phyloP scores from a whole-genome alignment of 2,113 vertebrate species.

The Salvator merianae region DNA sequence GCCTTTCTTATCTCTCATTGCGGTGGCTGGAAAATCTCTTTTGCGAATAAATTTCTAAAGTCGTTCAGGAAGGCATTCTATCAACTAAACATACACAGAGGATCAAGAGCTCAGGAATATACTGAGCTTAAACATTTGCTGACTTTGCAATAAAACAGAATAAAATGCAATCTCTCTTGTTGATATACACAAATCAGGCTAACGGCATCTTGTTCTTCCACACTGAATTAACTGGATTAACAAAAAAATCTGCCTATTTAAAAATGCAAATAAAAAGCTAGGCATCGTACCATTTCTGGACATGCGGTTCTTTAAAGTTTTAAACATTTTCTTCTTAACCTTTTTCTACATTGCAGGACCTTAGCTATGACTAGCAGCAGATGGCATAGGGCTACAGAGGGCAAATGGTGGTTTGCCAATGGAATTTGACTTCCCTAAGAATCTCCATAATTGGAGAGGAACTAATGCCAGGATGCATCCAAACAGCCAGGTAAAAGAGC shows the following conservation, averaged over 20 bases:
- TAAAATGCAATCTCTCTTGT: neutral
- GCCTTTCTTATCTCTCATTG: conserved; percentile 14
- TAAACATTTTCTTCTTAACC: too few relatives aligned
- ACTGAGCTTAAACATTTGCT: conserved; percentile 18
- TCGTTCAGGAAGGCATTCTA: conserved; percentile 45
- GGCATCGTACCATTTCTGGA: neutral
- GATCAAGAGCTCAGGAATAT: conserved; percentile 25
- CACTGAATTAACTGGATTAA: neutral
- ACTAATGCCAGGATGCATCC: too few relatives aligned
- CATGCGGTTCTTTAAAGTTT: neutral
- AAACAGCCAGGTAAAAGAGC: too few relatives aligned
- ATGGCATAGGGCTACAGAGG: too few relatives aligned
- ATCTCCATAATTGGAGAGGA: too few relatives aligned
- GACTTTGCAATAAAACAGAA: conserved; percentile 9
- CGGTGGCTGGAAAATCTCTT: conserved; percentile 20
- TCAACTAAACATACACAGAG: conserved; percentile 37
- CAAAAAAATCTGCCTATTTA: neutral
- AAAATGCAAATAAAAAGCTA: neutral
- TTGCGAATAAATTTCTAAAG: conserved; percentile 25
- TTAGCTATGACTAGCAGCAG: too few relatives aligned
- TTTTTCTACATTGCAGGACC: too few relatives aligned
- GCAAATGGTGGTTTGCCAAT: too few relatives aligned
- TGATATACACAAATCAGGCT: neutral
- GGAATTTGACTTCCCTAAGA: too few relatives aligned
- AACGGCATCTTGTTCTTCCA: neutral